Base-by-base conservation (phyloP, 2,113 vertebrate species). In the Indicator indicator region DNA sequence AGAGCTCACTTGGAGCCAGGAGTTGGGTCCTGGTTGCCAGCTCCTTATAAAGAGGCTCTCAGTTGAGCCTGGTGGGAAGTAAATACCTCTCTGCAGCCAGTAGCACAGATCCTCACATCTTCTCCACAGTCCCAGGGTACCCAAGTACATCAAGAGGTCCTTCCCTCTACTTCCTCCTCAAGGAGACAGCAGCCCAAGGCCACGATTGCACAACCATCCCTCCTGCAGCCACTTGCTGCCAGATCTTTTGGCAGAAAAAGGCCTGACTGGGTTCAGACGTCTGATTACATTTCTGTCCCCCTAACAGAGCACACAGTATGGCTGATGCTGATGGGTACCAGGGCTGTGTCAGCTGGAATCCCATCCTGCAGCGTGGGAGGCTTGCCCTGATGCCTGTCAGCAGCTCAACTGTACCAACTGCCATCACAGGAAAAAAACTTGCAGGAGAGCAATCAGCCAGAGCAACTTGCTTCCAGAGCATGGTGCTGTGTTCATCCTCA, bases 361-460 rank as follows among this genome's bases (percentile, higher is more conserved):
- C 64, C 73, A 28, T 83, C 52, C 89, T 67, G 69, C 70, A 63
- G 77, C 0, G 2, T 59, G 81, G 89, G 77, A 91, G 46, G 73
- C 46, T 89, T 55, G 81, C 56, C 84, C 89, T 44, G 73, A 30
- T 74, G 81, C 65, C 73, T 83, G 73, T 40, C 84, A 95, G 81
- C 87, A 89, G 83, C 77, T 92, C 73, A 38, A 3, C 69, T 14
- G 69, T 63, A 84, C 84, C 81, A 77, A 5, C 55, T 6, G 1
- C 64, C 6, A 1, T 72, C 68, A 56, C 1, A 3, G 38, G 17
- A 70, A 82, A 65, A 65, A 46, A 26, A 12, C 92, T 42, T 19
- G 59, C 48, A 33, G 89, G 40, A 58, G 77, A 73, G 69, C 28
- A 2, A 36, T 11, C 30, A 79, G 72, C 68, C 27, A 19, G 68